Percentiles rank a stretch among this genome's conserved stretches.
Conservation (phyloP, 2,113 vertebrate species). For the Thamnophis sirtalis region DNA sequence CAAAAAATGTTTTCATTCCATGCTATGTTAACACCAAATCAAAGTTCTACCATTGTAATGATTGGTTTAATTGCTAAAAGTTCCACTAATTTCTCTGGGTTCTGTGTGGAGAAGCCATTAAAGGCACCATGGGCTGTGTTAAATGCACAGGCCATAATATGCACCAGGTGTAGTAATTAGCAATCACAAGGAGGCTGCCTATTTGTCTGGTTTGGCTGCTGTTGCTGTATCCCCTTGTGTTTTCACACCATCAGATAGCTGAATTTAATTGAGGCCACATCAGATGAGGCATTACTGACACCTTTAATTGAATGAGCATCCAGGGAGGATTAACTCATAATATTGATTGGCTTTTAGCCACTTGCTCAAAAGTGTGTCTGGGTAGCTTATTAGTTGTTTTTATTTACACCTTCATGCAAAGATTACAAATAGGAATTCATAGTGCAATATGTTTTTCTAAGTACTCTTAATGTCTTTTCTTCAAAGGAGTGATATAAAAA, state of each 20-base stretch:
- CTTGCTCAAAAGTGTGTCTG: constrained; percentile 83
- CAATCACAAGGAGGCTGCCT: constrained; percentile 76
- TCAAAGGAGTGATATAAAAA: constrained; percentile 80
- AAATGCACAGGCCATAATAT: constrained; percentile 77
- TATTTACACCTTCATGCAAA: constrained; percentile 85
- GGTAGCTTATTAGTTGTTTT: constrained; percentile 84
- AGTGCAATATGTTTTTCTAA: constrained; percentile 81
- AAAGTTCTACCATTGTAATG: constrained; percentile 43
- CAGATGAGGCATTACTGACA: constrained; percentile 88
- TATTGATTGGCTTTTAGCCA: constrained; percentile 91
- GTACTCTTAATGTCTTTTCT: constrained; percentile 83
- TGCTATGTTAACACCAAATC: neutral
- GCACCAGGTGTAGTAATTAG: constrained; percentile 87
- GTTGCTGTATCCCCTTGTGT: constrained; percentile 79
- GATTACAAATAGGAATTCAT: constrained; percentile 78
- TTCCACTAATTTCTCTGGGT: constrained; percentile 38
- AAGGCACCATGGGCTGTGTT: constrained; percentile 67
- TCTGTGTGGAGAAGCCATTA: constrained; percentile 47
- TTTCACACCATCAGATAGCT: constrained; percentile 81
- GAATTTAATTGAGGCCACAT: constrained; percentile 88
- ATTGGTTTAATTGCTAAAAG: constrained; percentile 44
- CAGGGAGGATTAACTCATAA: constrained; percentile 82
- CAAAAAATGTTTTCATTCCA: neutral
- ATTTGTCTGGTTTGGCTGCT: constrained; percentile 78
- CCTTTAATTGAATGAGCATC: constrained; percentile 88